These are phyloP conservation scores for Sesia apiformis DNA, from an alignment of 2,888 invertebrate genomes.

Conservation along the genomic window DNA sequence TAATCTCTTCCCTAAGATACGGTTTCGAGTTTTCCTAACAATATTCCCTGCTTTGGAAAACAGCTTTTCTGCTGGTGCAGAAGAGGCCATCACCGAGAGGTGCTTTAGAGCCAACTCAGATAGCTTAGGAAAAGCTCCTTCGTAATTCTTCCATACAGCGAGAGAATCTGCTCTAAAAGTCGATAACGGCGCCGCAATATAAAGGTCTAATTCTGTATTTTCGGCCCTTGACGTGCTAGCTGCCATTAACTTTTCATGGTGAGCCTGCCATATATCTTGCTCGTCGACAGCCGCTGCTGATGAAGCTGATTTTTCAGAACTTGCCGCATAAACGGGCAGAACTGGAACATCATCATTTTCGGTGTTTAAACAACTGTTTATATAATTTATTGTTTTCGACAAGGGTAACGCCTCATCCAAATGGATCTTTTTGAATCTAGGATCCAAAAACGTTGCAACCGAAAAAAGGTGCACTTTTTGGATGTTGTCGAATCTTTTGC, in stretches of 20 bases:
- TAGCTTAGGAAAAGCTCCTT: slow-evolving; percentile 9
- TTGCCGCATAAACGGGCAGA: too few species aligned
- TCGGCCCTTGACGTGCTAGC: slow-evolving; percentile 6
- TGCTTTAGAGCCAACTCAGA: slow-evolving; percentile 9
- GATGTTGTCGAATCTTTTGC: too few species aligned
- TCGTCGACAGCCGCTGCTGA: not conserved
- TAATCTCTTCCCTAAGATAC: slow-evolving; percentile 8
- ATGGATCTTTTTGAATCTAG: too few species aligned
- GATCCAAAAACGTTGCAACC: too few species aligned
- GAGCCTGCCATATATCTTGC: not conserved
- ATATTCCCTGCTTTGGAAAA: slow-evolving; percentile 11
- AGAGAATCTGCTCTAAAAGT: slow-evolving; percentile 7
- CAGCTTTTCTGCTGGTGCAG: slow-evolving; percentile 8
- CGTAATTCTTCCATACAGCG: slow-evolving; percentile 7
- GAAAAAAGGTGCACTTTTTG: too few species aligned
- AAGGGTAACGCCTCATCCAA: too few species aligned
- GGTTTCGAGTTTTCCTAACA: slow-evolving; percentile 10
- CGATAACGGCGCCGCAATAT: slow-evolving; percentile 8
- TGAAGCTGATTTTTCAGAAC: not conserved
- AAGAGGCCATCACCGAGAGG: slow-evolving; percentile 10
- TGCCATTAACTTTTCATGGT: slow-evolving; percentile 1
- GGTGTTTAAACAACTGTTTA: too few species aligned
- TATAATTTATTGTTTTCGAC: too few species aligned
- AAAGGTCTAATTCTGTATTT: slow-evolving; percentile 10
- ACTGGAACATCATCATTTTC: too few species aligned